Evolutionary conservation across 2,797 vertebrate species (phyloP).

Genomic region (Spinus pinus): DNA sequence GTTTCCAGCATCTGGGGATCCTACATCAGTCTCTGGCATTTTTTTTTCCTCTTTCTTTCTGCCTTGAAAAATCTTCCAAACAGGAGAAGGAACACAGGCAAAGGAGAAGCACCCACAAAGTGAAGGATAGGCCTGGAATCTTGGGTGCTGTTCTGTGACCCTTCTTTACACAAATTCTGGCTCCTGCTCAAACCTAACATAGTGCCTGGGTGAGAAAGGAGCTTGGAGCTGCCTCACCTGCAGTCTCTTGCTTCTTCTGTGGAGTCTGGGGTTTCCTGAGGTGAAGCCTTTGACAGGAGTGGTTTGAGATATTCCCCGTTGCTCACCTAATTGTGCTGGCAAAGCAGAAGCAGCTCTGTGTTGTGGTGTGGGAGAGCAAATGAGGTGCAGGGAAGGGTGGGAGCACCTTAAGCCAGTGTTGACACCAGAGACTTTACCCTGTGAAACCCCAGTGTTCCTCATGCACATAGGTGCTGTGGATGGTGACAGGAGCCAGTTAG

Average conservation of each 20-base stretch:
- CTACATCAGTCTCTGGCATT: not conserved
- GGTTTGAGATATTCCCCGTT: not conserved
- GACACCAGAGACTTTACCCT: not conserved
- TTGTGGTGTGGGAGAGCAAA: not conserved
- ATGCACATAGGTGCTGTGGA: accelerated
- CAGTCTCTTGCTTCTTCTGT: not conserved
- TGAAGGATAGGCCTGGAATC: not conserved
- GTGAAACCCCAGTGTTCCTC: not conserved
- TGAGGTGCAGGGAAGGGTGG: not conserved
- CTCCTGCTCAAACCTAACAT: not conserved
- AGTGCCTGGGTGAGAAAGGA: not conserved
- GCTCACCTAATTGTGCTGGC: not conserved
- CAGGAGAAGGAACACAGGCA: not conserved
- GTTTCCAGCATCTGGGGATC: not conserved
- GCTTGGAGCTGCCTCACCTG: not conserved
- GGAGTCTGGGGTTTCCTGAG: not conserved
- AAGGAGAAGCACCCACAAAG: not conserved
- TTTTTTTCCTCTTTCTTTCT: not conserved
- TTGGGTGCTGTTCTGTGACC: not conserved
- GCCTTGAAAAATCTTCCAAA: not conserved
- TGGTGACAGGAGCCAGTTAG: not conserved
- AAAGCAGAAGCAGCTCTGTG: not conserved
- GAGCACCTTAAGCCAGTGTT: not conserved
- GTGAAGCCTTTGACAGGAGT: not conserved
- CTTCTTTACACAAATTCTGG: not conserved